These are phyloP conservation scores for Apomyelois bistriatella DNA, from an alignment of 2,888 invertebrate species.

Conservation along the genomic window DNA sequence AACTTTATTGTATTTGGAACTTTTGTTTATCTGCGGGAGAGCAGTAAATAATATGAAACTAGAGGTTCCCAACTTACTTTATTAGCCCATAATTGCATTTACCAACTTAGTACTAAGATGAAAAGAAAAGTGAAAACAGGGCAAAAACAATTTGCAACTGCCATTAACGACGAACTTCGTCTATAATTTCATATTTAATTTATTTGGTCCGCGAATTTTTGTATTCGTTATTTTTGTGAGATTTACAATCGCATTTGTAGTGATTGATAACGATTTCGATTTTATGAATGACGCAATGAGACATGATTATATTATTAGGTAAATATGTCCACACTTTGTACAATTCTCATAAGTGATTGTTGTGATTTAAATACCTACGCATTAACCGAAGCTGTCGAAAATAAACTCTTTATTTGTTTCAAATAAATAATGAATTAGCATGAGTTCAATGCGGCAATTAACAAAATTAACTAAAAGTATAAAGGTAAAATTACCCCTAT, in stretches of 20 bases:
- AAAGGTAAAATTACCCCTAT: background rate
- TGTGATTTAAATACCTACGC: too few relatives aligned
- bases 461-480: background rate
- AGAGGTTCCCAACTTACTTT: constrained; percentile 26
- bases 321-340: too few relatives aligned
- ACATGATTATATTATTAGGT: too few relatives aligned
- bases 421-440: too few relatives aligned
- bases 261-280: background rate
- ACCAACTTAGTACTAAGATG: constrained; percentile 29
- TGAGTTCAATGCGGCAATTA: too few relatives aligned
- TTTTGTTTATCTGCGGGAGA: constrained; percentile 15
- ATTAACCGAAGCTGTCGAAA: too few relatives aligned
- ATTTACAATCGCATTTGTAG: constrained; percentile 31
- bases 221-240: constrained; percentile 34
- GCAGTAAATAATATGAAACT: constrained; percentile 24
- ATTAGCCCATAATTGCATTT: constrained; percentile 36
- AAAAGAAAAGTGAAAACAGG: constrained; percentile 47
- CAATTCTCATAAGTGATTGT: too few relatives aligned
- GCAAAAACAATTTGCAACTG: constrained; percentile 54
- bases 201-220: constrained; percentile 44
- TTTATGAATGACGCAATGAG: too few relatives aligned
- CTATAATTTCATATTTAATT: constrained; percentile 58
- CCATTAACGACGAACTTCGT: constrained; percentile 53
- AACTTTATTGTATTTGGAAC: background rate
- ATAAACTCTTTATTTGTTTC: too few relatives aligned